Percentiles rank a stretch among this genome's conserved stretches.
These are phyloP conservation scores for Cordilura impudica DNA, from an alignment of 2,888 invertebrate genomes.

Conservation along the genomic window DNA sequence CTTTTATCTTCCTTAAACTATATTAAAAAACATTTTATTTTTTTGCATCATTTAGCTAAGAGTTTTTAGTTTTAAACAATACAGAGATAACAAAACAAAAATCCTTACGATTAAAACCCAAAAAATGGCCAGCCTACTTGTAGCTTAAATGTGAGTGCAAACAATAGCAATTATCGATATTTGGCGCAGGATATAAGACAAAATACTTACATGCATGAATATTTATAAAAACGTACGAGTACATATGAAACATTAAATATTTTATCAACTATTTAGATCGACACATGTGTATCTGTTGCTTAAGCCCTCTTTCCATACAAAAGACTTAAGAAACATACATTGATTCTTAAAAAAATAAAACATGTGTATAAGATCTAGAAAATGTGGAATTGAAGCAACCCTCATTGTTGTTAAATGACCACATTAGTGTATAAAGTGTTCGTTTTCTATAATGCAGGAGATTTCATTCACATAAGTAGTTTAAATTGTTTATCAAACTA, in stretches of 20 bases:
- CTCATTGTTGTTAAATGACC: conserved; percentile 31
- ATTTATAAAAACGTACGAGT: background rate
- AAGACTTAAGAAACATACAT: conserved; percentile 49
- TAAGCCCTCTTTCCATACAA: conserved; percentile 42
- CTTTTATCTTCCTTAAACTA: conserved; percentile 51
- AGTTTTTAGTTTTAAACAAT: background rate
- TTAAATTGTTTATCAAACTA: conserved; percentile 17
- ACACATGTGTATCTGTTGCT: conserved; percentile 49
- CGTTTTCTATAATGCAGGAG: background rate
- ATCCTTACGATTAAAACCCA: conserved; percentile 49
- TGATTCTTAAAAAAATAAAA: background rate
- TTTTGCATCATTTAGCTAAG: conserved; percentile 48
- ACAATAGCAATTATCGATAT: conserved; percentile 57
- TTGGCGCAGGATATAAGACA: conserved; percentile 30
- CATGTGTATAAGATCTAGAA: conserved; percentile 7
- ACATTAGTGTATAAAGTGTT: conserved; percentile 22
- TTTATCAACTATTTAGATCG: conserved; percentile 55
- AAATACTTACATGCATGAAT: background rate
- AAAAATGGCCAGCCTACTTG: conserved; percentile 58
- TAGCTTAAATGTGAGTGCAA: conserved; percentile 7
- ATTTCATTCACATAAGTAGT: background rate
- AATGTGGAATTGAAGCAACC: background rate
- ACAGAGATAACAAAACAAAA: conserved; percentile 1
- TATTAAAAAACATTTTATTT: conserved; percentile 17
- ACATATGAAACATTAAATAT: background rate